A percentile compares a stretch with the other conserved stretches of the same genome.
Evolutionary conservation across 2,113 vertebrate species (phyloP).

Genomic region (Psophia crepitans): DNA sequence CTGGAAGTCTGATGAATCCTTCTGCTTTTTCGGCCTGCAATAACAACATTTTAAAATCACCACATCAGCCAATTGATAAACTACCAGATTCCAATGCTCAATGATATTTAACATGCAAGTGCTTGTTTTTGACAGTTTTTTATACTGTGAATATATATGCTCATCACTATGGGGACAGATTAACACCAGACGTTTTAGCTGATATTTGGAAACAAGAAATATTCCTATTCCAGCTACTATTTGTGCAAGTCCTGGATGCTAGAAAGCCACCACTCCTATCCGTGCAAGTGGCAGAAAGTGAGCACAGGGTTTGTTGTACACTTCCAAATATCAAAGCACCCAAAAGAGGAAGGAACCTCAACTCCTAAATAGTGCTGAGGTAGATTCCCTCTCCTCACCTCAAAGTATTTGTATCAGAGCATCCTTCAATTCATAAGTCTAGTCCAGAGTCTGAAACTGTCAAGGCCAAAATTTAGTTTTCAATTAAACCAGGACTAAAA

Average conservation of each 20-base stretch:
- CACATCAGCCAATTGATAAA: neutral
- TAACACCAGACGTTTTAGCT: neutral
- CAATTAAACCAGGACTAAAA: neutral
- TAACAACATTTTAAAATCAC: neutral
- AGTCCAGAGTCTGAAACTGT: neutral
- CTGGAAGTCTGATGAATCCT: conserved; percentile 91
- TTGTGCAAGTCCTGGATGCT: neutral
- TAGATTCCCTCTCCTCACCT: neutral
- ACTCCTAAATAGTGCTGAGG: neutral
- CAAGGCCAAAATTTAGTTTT: neutral
- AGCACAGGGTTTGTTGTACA: neutral
- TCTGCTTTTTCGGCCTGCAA: conserved; percentile 95
- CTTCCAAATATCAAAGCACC: neutral
- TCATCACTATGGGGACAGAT: conserved; percentile 24
- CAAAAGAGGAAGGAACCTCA: neutral
- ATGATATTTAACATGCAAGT: neutral
- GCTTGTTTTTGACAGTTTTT: neutral
- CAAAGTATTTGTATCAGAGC: neutral
- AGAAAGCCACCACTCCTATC: neutral
- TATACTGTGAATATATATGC: neutral
- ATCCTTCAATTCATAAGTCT: neutral
- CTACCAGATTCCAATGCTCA: neutral
- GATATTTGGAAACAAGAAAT: neutral
- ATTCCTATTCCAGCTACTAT: neutral
- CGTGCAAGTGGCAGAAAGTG: neutral